A percentile compares a stretch with the other conserved stretches of the same genome.
phyloP scores from a whole-genome alignment of 2,888 invertebrate species.

The Dynastes tityus region DNA sequence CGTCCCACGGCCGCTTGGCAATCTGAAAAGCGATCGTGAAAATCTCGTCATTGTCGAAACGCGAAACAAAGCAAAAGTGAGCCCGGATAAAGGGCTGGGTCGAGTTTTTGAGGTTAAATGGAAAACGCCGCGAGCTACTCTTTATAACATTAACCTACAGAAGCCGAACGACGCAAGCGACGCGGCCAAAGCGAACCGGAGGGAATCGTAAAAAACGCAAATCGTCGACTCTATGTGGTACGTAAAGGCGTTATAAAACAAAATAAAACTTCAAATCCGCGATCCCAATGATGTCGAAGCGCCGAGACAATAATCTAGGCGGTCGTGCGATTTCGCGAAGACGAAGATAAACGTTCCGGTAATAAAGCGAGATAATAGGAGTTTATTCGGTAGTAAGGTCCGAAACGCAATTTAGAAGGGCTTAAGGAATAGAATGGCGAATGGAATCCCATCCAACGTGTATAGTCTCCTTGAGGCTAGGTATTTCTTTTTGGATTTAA shows the following conservation, averaged over 20 bases:
- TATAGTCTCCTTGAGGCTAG: not conserved
- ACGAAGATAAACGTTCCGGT: conserved; percentile 24
- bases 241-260: conserved; percentile 48
- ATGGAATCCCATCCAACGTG: conserved; percentile 21
- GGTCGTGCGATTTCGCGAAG: conserved; percentile 9
- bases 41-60: conserved; percentile 16
- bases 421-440: conserved; percentile 31
- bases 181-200: conserved; percentile 6
- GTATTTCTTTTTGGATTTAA: too few species aligned
- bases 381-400: conserved; percentile 46
- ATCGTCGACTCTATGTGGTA: conserved; percentile 31
- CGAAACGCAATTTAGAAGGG: conserved; percentile 41
- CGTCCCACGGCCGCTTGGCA: conserved; percentile 1
- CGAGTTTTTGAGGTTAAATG: conserved; percentile 16
- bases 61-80: not conserved
- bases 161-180: conserved; percentile 6
- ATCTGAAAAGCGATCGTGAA: conserved; percentile 33
- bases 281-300: not conserved
- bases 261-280: conserved; percentile 47
- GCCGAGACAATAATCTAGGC: conserved; percentile 32
- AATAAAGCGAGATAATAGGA: conserved; percentile 46
- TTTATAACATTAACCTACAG: conserved; percentile 39
- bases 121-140: conserved; percentile 32
- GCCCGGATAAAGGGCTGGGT: not conserved
- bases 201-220: conserved; percentile 35